Base-by-base conservation (phyloP, 2,888 invertebrate genomes). In the Cetonia aurata region DNA sequence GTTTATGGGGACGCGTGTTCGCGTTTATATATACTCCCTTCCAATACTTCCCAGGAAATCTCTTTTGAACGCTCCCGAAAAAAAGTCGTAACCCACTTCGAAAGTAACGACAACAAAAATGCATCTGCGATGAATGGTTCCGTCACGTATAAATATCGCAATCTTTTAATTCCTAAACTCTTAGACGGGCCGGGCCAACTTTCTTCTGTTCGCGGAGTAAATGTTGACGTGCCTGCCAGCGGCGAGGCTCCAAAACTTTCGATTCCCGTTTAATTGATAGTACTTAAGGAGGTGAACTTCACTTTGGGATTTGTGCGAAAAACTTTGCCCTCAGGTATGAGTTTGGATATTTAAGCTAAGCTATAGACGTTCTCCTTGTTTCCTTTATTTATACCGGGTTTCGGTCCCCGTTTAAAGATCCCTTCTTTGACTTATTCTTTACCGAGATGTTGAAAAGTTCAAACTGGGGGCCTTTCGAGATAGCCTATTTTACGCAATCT, bases 261-360 rank as follows among this genome's bases (percentile, higher is more conserved):
- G 50, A 37, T 60, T 52, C 60, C 69, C 50, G 25, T 60, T 59
- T 69, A 69, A 69, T 69, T 69, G 69, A 69, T 60, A 60, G 62
- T 42, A 60, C 59, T 52, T 69, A 69, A 60, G 42, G 15, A 46
- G 17, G 60, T 8, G 31, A 42, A 69, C 37, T 37, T 69, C 50
- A 50, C 9, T 33, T 41, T 19, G n/a, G 60, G 69, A 62, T 60
- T 69, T 69, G 52, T 37, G 50, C 60, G 60, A 60, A 69, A 69
- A 69, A 69, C 60, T 69, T 69, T 15, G 3, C 41, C 52, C 19
- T 10, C 46, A 60, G 60, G 59, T 60, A 69, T 41, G 44, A 69
- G 59, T 41, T 57, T 52, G 69, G 69, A 69, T 69, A 69, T 69
- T 60, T 69, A 69, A 69, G 37, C 60, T 69, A 69, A 69, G 37